Evolutionary conservation across 2,113 vertebrate genomes (phyloP), one percentile per base, ranked within the genome.

Genomic region (Dicrurus megarhynchus): DNA sequence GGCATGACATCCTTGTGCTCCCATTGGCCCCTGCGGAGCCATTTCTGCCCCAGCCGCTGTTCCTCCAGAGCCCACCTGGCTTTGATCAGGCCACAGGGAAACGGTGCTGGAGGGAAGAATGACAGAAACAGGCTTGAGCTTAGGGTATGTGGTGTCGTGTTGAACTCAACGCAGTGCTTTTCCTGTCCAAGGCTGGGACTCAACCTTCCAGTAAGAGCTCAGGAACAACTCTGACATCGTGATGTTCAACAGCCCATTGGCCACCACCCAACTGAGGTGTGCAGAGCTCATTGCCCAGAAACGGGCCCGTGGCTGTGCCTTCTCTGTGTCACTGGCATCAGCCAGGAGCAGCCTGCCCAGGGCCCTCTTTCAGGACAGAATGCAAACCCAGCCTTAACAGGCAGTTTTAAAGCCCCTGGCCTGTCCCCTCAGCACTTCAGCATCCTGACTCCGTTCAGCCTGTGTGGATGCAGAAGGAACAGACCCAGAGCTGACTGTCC

Each of bases 11-110:
- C 37, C 14, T 41, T 0, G 1, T 12, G 67, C 49, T 64, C 44
- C 4, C 0, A 9, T 1, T 7, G 44, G 19, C 14, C 49, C 30
- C 75, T 56, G 0, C 0, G 23, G 16, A 68, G 53, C 53, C 16
- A 35, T 7, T 39, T 28, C 0, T 2, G 63, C 30, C 27, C 39
- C 53, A 20, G 57, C 19, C 0, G 2, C 10, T 83, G 75, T 37
- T 96, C 89, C 24, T 80, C 27, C 70, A 93, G 65, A 46, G 89
- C 94, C 39, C 78, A 94, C 42, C 77, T 82, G 50, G 80, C 87
- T 85, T 30, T 91, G 56, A 68, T 68, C 92, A 97, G 94, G 44
- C 98, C 98, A 92, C 97, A 98, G 0, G 98, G 97, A 82, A 97
- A 98, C 0, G 21, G 67, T 55, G 93, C 98, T 98, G 82, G 49